phyloP scores from a whole-genome alignment of 2,113 vertebrate genomes.

The Pipra filicauda region DNA sequence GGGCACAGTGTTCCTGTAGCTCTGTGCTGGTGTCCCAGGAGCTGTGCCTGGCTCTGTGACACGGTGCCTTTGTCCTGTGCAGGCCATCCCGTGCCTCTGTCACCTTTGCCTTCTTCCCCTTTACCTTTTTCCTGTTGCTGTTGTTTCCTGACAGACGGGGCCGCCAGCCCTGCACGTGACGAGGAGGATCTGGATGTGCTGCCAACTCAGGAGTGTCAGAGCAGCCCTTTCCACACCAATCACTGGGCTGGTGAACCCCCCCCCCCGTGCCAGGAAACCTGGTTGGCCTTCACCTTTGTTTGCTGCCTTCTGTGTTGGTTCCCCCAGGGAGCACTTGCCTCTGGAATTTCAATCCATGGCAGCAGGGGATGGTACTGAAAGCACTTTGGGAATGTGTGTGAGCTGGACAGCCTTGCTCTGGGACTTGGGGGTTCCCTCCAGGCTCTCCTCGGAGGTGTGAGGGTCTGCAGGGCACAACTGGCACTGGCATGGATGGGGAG shows the following conservation, averaged over 20 bases:
- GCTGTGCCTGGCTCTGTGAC: rapidly evolving
- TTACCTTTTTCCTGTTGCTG: constrained; percentile 9
- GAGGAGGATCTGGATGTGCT: neutral
- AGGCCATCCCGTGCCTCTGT: neutral
- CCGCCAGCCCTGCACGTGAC: neutral
- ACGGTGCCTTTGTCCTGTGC: neutral
- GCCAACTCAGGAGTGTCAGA: neutral
- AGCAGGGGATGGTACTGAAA: neutral
- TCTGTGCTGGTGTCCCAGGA: neutral
- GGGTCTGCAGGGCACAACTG: neutral
- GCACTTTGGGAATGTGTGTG: rapidly evolving
- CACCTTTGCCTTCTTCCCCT: constrained; percentile 12
- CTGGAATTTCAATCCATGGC: neutral
- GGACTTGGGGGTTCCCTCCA: neutral
- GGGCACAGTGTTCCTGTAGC: neutral
- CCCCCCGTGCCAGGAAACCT: neutral
- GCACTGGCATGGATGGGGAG: rapidly evolving
- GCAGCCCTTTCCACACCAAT: neutral
- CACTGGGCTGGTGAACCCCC: too few species aligned
- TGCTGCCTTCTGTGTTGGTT: neutral
- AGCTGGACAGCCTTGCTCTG: neutral
- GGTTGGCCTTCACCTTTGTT: neutral
- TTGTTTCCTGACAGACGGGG: neutral
- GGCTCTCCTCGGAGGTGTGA: neutral
- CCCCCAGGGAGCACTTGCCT: neutral